phyloP scores from a whole-genome alignment of 2,113 vertebrate genomes.

The Chamaea fasciata region DNA sequence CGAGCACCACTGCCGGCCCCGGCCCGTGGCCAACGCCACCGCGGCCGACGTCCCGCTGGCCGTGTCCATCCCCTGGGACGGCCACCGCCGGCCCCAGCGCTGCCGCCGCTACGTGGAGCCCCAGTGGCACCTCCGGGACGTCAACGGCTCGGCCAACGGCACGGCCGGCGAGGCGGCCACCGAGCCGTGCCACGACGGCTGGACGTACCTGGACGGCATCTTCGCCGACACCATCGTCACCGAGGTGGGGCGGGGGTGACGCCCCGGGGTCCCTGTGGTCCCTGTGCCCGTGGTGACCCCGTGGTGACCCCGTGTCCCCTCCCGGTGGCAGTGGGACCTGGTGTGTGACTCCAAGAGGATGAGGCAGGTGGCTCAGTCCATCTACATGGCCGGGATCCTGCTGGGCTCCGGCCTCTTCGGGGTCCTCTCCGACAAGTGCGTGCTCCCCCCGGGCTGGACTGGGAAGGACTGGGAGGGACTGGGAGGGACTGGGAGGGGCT shows the following conservation, averaged over 20 bases:
- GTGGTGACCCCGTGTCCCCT: background rate
- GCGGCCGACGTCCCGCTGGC: rapidly evolving
- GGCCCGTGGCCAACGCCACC: background rate
- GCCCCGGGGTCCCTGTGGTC: too few relatives aligned
- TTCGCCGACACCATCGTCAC: background rate
- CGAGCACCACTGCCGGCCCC: background rate
- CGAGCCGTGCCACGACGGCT: background rate
- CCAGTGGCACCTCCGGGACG: background rate
- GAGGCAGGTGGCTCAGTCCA: background rate
- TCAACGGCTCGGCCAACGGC: background rate
- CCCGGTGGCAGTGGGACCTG: background rate
- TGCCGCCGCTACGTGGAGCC: constrained; percentile 64
- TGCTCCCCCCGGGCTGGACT: background rate
- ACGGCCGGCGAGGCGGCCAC: background rate
- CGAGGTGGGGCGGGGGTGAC: background rate
- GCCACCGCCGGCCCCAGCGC: background rate
- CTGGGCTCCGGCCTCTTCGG: background rate
- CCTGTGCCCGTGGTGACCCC: background rate
- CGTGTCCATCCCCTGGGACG: background rate
- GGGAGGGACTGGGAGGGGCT: background rate
- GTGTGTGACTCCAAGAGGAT: background rate
- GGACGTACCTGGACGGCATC: background rate
- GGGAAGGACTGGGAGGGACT: background rate
- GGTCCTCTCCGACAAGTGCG: background rate
- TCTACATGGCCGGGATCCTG: background rate